Conservation (phyloP, 1,140 invertebrate genomes). For the Brachionus asplanchnoidis region DNA sequence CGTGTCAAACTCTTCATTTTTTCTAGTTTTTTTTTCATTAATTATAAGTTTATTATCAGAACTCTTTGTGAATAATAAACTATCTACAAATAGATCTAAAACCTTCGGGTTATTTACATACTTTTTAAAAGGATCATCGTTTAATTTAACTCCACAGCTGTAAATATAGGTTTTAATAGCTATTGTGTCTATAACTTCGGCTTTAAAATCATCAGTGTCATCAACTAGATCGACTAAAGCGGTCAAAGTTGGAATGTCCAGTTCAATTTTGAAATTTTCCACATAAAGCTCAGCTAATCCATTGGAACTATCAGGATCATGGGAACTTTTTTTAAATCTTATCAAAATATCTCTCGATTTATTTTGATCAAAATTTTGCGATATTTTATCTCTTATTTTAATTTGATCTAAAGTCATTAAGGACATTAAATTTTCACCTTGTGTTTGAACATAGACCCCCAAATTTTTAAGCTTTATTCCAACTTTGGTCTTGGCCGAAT, state of each 20-base stretch:
- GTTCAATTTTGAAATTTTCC: not conserved
- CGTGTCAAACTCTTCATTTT: not conserved
- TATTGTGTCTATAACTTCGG: not conserved
- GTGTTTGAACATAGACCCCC: not conserved
- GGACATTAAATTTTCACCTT: not conserved
- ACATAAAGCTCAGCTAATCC: not conserved
- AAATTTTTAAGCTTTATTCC: not conserved
- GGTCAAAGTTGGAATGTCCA: not conserved
- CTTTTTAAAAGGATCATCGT: constrained; percentile 12
- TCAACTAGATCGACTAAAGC: constrained; percentile 18
- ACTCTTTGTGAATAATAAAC: not conserved
- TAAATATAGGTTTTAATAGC: not conserved
- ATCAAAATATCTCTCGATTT: not conserved
- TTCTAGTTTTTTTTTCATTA: not conserved
- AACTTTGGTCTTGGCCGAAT: not conserved
- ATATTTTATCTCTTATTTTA: not conserved
- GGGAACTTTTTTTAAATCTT: not conserved
- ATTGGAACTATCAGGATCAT: not conserved
- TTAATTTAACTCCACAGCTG: not conserved
- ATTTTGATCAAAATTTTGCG: not conserved
- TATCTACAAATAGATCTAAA: not conserved
- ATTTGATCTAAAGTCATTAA: not conserved
- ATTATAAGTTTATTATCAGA: not conserved
- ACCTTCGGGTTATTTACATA: not conserved
- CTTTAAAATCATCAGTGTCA: constrained; percentile 13